These are phyloP conservation scores for Brachyhypopomus gauderio DNA, from an alignment of 2,113 vertebrate species.

Conservation along the genomic window DNA sequence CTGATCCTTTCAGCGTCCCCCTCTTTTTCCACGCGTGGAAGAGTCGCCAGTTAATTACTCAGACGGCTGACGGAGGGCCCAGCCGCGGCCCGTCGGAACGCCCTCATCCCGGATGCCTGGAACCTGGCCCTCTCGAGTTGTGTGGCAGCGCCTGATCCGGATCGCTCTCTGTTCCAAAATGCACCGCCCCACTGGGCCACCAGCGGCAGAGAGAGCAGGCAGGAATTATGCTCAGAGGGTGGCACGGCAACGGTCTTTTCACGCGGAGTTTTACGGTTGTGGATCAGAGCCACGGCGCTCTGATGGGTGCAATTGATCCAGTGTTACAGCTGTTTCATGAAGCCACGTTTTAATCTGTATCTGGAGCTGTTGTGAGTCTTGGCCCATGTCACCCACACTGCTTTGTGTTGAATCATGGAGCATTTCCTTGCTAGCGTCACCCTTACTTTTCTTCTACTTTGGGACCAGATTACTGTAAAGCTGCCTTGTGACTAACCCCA, in stretches of 20 bases:
- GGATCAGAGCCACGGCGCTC: background rate
- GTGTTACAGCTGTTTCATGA: background rate
- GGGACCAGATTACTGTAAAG: background rate
- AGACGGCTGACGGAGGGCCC: slow-evolving; percentile 30
- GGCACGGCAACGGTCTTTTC: background rate
- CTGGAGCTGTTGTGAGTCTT: too few species aligned
- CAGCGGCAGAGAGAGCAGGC: background rate
- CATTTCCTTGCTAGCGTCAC: too few species aligned
- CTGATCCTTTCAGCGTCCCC: background rate
- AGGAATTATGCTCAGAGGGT: background rate
- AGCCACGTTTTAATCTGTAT: too few species aligned
- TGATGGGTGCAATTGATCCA: background rate
- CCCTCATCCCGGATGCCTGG: background rate
- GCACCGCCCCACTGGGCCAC: background rate
- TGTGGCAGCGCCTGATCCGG: background rate
- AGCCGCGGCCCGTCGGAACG: background rate
- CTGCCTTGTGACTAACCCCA: background rate
- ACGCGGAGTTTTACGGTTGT: background rate
- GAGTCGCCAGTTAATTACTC: slow-evolving; percentile 50
- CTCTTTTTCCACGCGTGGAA: slow-evolving; percentile 17
- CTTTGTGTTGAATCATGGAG: too few species aligned
- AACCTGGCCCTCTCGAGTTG: slow-evolving; percentile 6
- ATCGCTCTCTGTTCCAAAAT: background rate
- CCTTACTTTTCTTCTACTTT: background rate
- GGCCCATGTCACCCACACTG: too few species aligned